Conservation (phyloP, 2,113 vertebrate species). For the Herpetotheres cachinnans region DNA sequence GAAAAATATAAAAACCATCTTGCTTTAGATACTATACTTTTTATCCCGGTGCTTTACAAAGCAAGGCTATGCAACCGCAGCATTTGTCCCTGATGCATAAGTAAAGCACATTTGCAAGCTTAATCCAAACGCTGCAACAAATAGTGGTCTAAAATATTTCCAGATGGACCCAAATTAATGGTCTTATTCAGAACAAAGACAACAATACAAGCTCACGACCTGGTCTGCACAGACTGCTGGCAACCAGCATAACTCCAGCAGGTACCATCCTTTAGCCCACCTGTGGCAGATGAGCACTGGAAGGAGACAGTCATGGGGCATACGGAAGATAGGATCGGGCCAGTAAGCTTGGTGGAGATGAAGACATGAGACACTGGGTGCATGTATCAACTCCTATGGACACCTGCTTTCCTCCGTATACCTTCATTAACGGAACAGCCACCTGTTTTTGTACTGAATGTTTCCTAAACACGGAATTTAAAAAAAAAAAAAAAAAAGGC, state of each 20-base stretch:
- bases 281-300: fast-evolving
- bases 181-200: not conserved
- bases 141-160: not conserved
- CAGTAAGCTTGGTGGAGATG: not conserved
- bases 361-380: not conserved
- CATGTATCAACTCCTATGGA: fast-evolving
- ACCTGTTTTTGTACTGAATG: not conserved
- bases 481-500: not conserved
- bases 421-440: not conserved
- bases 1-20: not conserved
- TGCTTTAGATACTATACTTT: not conserved
- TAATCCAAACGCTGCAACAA: fast-evolving
- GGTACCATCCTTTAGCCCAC: not conserved
- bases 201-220: fast-evolving
- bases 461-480: not conserved
- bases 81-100: not conserved
- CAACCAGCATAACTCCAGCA: not conserved
- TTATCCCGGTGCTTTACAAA: not conserved
- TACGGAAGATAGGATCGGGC: fast-evolving
- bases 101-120: not conserved
- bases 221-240: not conserved
- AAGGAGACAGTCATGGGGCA: not conserved
- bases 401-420: fast-evolving
- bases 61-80: not conserved
- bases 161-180: not conserved